Conservation (phyloP, 1,140 invertebrate species). For the Physella acuta region DNA sequence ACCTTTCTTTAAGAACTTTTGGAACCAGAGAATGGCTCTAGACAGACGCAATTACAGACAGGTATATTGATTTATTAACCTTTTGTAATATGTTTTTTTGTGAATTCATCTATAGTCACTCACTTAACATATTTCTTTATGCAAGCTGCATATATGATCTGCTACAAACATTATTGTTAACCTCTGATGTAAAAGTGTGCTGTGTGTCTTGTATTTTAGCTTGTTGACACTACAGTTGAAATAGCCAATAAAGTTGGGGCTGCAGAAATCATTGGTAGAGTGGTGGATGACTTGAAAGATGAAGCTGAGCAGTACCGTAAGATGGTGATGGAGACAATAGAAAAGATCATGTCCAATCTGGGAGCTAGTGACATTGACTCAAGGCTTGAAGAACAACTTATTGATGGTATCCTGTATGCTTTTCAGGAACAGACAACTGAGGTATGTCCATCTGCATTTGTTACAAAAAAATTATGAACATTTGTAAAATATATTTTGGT, state of each 20-base stretch:
- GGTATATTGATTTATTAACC: conserved; percentile 44
- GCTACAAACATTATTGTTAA: no score
- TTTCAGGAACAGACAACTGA: conserved; percentile 99
- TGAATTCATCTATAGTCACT: no score
- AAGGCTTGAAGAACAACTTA: conserved; percentile 95
- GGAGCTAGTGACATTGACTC: conserved; percentile 98
- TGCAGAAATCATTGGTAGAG: conserved; percentile 96
- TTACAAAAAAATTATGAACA: no score
- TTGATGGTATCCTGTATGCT: conserved; percentile 98
- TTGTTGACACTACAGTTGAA: conserved; percentile 99
- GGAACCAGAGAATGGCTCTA: conserved; percentile 99
- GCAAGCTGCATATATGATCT: no score
- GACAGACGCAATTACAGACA: conserved; percentile 97
- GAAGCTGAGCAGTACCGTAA: conserved; percentile 99
- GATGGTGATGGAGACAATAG: conserved; percentile 99
- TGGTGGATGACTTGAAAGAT: conserved; percentile 98
- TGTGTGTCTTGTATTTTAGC: no score
- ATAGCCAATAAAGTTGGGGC: conserved; percentile 97
- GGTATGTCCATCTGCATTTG: no score
- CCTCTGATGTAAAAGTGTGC: no score
- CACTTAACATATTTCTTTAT: no score
- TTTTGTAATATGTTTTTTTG: neutral
- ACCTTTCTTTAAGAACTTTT: conserved; percentile 99
- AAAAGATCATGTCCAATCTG: conserved; percentile 95
- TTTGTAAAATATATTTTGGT: no score